A percentile compares a stretch with the other conserved stretches of the same genome.
Conservation (phyloP, 1,140 invertebrate genomes). For the Dryas iulia region DNA sequence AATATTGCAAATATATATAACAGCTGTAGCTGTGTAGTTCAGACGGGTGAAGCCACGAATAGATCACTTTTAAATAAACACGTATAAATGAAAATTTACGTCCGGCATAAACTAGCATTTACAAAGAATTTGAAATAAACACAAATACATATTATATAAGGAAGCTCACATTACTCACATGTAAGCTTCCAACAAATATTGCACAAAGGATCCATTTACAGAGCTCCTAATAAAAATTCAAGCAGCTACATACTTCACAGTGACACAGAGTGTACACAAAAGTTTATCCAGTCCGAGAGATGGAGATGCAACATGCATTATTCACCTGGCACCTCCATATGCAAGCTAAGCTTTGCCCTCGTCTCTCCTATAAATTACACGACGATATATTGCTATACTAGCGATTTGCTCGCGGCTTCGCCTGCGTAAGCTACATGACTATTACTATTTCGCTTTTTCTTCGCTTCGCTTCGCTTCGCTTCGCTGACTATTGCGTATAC, state of each 20-base stretch:
- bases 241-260: slow-evolving; percentile 3
- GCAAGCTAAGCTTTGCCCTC: neutral
- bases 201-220: neutral
- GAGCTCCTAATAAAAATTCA: slow-evolving; percentile 12
- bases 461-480: neutral
- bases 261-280: slow-evolving; percentile 10
- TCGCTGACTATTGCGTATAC: too few relatives aligned
- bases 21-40: too few relatives aligned
- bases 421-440: too few relatives aligned
- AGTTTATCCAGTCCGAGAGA: slow-evolving; percentile 36
- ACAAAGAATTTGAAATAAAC: neutral
- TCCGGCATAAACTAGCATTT: neutral
- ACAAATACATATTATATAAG: neutral
- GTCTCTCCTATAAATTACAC: neutral
- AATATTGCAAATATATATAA: too few relatives aligned
- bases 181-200: neutral
- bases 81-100: too few relatives aligned
- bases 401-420: neutral
- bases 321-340: slow-evolving; percentile 38
- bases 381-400: neutral
- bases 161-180: neutral
- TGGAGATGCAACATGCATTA: slow-evolving; percentile 47
- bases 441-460: neutral
- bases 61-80: too few relatives aligned
- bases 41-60: too few relatives aligned